Evolutionary conservation across 2,888 invertebrate species (phyloP).

Genomic region (Atherix ibis): DNA sequence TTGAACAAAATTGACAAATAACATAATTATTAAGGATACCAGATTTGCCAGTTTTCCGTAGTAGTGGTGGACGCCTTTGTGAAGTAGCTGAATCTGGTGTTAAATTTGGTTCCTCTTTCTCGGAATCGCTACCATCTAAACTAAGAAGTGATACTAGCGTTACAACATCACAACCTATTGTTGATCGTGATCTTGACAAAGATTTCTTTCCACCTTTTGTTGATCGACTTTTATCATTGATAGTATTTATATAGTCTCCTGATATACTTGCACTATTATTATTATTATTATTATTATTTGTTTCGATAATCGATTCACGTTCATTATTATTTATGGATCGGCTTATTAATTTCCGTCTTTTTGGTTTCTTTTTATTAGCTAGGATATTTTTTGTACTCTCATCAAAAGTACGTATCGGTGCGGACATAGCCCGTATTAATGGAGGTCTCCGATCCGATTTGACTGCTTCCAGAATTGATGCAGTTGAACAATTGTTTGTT

Average conservation of each 20-base stretch:
- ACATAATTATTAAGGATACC: no score
- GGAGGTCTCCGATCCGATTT: slow-evolving; percentile 25
- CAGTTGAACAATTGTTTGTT: neutral
- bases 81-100: slow-evolving; percentile 14
- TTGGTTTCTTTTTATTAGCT: slow-evolving; percentile 22
- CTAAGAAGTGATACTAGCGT: slow-evolving; percentile 53
- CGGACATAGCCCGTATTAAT: slow-evolving; percentile 33
- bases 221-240: slow-evolving; percentile 16
- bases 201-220: slow-evolving; percentile 8
- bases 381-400: slow-evolving; percentile 19
- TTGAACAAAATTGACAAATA: no score
- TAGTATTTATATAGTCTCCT: slow-evolving; percentile 7
- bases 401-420: slow-evolving; percentile 27
- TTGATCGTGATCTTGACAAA: slow-evolving; percentile 22
- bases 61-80: slow-evolving; percentile 21
- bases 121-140: slow-evolving; percentile 47
- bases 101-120: slow-evolving; percentile 30
- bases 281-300: slow-evolving; percentile 5
- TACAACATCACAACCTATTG: slow-evolving; percentile 34
- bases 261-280: no score
- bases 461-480: slow-evolving; percentile 6
- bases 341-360: slow-evolving; percentile 21
- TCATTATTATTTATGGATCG: slow-evolving; percentile 4
- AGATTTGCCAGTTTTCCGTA: slow-evolving; percentile 31
- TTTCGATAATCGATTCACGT: slow-evolving; percentile 1